phyloP scores from a whole-genome alignment of 1,140 invertebrate genomes.

The Trichomalopsis sarcophagae region DNA sequence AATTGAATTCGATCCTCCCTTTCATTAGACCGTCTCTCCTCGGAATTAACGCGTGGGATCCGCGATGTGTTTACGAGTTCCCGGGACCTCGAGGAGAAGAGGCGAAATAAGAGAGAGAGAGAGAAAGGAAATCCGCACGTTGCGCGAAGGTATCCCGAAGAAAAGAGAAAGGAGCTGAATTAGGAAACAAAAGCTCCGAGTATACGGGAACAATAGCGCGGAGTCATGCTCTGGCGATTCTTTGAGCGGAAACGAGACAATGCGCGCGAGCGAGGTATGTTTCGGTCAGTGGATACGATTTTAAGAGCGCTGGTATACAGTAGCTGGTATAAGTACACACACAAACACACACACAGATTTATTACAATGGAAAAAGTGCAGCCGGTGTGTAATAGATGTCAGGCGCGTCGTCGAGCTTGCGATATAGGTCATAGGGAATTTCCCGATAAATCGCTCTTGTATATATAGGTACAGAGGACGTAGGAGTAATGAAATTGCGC shows the following conservation, averaged over 20 bases:
- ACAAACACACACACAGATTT: too few species aligned
- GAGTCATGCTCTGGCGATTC: not conserved
- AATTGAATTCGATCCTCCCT: not conserved
- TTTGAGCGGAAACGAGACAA: not conserved
- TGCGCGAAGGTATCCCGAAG: too few species aligned
- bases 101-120: not conserved
- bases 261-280: not conserved
- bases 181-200: not conserved
- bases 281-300: not conserved
- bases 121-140: not conserved
- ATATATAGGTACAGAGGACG: not conserved
- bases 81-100: not conserved
- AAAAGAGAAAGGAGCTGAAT: not conserved
- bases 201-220: not conserved
- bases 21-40: not conserved
- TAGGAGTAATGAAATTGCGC: not conserved
- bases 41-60: not conserved
- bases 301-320: not conserved
- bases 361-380: too few species aligned
- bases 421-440: not conserved
- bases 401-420: not conserved
- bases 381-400: not conserved
- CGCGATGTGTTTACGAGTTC: not conserved
- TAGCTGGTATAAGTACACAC: too few species aligned
- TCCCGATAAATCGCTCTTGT: not conserved